phyloP scores from a whole-genome alignment of 1,140 invertebrate species.

The Asobara japonica region DNA sequence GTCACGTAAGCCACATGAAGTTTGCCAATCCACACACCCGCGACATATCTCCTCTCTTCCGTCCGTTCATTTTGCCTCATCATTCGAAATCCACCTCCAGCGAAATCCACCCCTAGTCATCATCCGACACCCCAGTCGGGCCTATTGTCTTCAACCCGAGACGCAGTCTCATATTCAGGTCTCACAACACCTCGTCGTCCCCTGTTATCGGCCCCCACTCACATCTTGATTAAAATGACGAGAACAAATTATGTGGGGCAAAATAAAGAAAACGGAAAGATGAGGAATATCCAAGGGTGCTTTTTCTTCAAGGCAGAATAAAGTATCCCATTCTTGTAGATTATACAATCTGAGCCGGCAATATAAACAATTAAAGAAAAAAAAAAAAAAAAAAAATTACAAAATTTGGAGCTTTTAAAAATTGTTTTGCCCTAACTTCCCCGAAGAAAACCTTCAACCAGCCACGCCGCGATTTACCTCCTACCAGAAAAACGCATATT shows the following conservation, averaged over 20 bases:
- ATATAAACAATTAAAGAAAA: no score
- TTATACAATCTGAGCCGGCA: no score
- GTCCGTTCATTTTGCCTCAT: not conserved
- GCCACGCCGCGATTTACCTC: no score
- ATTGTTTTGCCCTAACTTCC: no score
- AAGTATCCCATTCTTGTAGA: no score
- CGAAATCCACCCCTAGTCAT: not conserved
- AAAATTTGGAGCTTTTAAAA: not conserved
- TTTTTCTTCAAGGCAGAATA: no score
- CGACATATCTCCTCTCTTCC: not conserved
- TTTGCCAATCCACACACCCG: not conserved
- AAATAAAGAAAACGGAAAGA: not conserved
- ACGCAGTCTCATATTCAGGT: not conserved
- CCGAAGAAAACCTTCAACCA: no score
- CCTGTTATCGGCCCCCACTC: not conserved
- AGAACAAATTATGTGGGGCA: not conserved
- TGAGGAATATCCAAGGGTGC: not conserved
- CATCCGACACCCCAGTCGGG: not conserved
- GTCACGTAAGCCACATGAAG: not conserved
- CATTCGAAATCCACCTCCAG: not conserved
- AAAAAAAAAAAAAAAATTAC: not conserved
- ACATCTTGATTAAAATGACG: not conserved
- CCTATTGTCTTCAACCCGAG: not conserved
- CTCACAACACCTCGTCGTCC: not conserved
- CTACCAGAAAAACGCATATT: not conserved